These are phyloP conservation scores for Halcyon chelicuti DNA, from an alignment of 2,797 vertebrate genomes.

Conservation along the genomic window DNA sequence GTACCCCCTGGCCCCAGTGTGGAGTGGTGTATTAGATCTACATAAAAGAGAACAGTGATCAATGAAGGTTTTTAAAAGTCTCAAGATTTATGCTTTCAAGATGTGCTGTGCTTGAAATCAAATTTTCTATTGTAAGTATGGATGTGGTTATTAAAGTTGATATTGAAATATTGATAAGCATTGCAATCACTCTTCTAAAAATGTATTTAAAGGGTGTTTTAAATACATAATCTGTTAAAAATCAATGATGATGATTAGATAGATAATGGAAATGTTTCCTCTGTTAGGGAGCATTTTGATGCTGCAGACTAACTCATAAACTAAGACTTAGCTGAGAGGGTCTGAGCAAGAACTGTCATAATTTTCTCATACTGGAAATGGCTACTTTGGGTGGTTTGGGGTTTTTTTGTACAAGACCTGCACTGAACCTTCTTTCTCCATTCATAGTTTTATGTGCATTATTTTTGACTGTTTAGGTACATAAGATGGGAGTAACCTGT, in stretches of 20 bases:
- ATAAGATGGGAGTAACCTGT: constrained; percentile 2
- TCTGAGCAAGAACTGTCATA: background rate
- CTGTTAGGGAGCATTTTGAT: background rate
- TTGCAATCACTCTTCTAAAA: background rate
- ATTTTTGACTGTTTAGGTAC: constrained; percentile 35
- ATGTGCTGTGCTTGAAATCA: background rate
- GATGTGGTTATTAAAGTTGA: background rate
- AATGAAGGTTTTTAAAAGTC: background rate
- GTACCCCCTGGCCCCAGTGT: rapidly evolving
- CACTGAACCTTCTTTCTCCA: background rate
- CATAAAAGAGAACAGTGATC: background rate
- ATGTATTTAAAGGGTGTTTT: background rate
- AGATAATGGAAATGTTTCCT: background rate
- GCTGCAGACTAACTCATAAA: background rate
- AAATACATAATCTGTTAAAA: background rate
- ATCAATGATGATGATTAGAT: background rate
- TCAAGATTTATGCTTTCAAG: background rate
- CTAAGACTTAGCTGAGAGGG: background rate
- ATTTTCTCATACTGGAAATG: background rate
- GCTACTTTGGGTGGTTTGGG: background rate
- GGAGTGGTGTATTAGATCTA: background rate
- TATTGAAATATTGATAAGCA: background rate
- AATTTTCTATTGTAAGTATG: background rate
- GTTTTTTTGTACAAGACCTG: background rate
- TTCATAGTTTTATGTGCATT: background rate